Base-by-base conservation (phyloP, 2,888 invertebrate species). In the Disparrhopalites patrizii region DNA sequence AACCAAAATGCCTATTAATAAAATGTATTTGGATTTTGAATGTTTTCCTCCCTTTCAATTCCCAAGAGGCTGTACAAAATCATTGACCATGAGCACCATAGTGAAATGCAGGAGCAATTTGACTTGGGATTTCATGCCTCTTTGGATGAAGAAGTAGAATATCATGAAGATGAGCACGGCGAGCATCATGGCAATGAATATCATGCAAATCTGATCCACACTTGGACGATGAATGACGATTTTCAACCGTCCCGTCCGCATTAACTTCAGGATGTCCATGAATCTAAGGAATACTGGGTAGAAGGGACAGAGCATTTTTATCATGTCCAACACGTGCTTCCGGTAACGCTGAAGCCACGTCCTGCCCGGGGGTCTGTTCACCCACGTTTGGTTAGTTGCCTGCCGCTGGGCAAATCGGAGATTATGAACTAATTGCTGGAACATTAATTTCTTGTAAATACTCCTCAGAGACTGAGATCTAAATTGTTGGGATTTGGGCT, bases 351-450 rank as follows among this genome's bases (percentile, higher is more conserved):
- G 28, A 18, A 18, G n/a, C 10, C 5, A 10, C 1, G 30, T 58
- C 13, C 27, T 25, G 13, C 3, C 7, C 5, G 30, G 43, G 18
- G 58, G 43, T 58, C 30, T 40, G 15, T 38, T 43, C 5, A 40
- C 40, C 10, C 40, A 18, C 7, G 20, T 43, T n/a, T 38, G 40
- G 28, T 58, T 58, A 15, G 58, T 28, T 3, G 27, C 30, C 30
- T 58, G 58, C 20, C 40, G 43, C 30, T 58, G 43, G 13, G 58
- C 58, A 43, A 58, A 58, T 18, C 43, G 58, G 4, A 58, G 40
- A 43, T 58, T 58, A 13, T 58, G 58, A 58, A 43, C 5, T 3
- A 58, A 47, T 30, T 58, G 58, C 30, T 28, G n/a, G 30, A 58
- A 58, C 1, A 30, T 27, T 47, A 40, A 58, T 58, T 58, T 58